These are phyloP conservation scores for Nothobranchius furzeri DNA, from an alignment of 2,113 vertebrate genomes.

Conservation along the genomic window DNA sequence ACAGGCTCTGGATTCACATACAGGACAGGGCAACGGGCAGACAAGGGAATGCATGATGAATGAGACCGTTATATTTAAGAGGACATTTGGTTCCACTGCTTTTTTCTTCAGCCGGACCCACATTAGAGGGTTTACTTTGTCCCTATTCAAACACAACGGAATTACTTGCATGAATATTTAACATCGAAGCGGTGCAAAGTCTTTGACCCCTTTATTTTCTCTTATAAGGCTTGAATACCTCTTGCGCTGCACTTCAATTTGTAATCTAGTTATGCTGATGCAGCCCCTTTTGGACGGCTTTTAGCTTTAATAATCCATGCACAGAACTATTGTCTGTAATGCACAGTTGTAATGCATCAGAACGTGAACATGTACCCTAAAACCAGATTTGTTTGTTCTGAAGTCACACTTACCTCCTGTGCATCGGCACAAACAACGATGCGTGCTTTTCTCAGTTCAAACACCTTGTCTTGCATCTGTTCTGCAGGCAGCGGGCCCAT, in stretches of 20 bases:
- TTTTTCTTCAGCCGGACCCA: constrained; percentile 54
- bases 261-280: neutral
- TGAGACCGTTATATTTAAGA: constrained; percentile 58
- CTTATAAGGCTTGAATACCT: neutral
- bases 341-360: neutral
- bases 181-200: constrained; percentile 8
- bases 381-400: neutral
- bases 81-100: constrained; percentile 60
- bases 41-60: constrained; percentile 64
- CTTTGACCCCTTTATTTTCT: neutral
- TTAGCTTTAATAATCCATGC: neutral
- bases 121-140: constrained; percentile 60
- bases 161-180: constrained; percentile 43
- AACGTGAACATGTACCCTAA: neutral
- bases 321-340: neutral
- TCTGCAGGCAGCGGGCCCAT: constrained; percentile 94
- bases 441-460: too few species aligned
- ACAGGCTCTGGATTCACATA: constrained; percentile 53
- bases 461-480: constrained; percentile 44
- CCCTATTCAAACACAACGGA: constrained; percentile 38
- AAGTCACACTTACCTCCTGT: neutral
- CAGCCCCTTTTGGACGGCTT: neutral
- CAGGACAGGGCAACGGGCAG: constrained; percentile 51
- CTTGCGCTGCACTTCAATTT: neutral
- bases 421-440: constrained; percentile 13